A percentile compares a stretch with the other conserved stretches of the same genome.
phyloP scores from a whole-genome alignment of 2,797 vertebrate genomes.

The Serranus cabrilla region DNA sequence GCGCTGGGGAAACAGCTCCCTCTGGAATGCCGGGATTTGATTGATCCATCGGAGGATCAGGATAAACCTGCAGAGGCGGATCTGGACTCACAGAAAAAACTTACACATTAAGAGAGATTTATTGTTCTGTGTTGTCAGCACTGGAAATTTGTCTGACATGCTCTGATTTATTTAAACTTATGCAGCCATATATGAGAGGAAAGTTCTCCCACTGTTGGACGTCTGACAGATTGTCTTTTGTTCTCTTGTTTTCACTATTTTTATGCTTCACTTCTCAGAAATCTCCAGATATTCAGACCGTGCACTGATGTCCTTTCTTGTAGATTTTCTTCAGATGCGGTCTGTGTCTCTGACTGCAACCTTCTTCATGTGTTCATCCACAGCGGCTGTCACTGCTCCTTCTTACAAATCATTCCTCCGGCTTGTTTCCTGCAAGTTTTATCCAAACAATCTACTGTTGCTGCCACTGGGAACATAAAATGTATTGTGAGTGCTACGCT shows the following conservation, averaged over 20 bases:
- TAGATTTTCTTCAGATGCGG: not conserved
- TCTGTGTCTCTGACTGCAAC: constrained; percentile 6
- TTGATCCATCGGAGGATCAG: constrained; percentile 63
- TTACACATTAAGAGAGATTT: constrained; percentile 41
- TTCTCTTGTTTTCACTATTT: not conserved
- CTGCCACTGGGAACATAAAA: not conserved
- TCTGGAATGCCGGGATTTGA: constrained; percentile 65
- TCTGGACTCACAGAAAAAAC: constrained; percentile 31
- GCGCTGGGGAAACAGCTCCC: constrained; percentile 46
- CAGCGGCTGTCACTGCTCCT: not conserved
- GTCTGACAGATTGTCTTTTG: not conserved
- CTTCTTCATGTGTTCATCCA: constrained; percentile 1
- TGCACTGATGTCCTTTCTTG: not conserved
- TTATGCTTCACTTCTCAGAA: not conserved
- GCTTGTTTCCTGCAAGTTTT: not conserved
- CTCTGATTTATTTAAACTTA: constrained; percentile 8
- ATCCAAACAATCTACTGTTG: not conserved
- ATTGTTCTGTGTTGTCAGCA: constrained; percentile 49
- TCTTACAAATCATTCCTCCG: not conserved
- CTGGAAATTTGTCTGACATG: not conserved
- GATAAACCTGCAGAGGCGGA: constrained; percentile 46
- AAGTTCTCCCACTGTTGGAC: not conserved
- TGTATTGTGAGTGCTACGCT: not conserved
- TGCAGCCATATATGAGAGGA: not conserved
- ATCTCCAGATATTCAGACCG: not conserved